Conservation (phyloP, 2,888 invertebrate species). For the Seira ritae region DNA sequence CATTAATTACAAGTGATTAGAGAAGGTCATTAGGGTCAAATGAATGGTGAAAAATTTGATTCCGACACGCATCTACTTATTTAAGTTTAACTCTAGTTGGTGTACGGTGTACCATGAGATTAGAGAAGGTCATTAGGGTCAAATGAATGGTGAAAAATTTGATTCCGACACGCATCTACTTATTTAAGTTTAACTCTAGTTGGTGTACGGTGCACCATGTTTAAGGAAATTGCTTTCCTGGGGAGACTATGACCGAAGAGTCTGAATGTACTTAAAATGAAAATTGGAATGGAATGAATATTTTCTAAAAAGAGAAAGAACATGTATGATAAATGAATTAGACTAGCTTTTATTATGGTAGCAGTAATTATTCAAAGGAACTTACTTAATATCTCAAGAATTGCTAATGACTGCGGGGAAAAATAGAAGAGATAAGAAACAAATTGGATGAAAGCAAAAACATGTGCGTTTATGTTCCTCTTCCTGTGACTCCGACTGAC, state of each 20-base stretch:
- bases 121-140: slow-evolving; percentile 64
- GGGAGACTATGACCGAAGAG: too few relatives aligned
- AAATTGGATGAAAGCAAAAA: background rate
- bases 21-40: slow-evolving; percentile 62
- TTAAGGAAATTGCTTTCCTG: too few relatives aligned
- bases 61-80: slow-evolving; percentile 56
- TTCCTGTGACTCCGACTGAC: background rate
- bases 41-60: slow-evolving; percentile 60
- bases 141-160: slow-evolving; percentile 61
- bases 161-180: slow-evolving; percentile 54
- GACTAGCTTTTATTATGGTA: too few relatives aligned
- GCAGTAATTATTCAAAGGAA: background rate
- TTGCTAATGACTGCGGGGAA: too few relatives aligned
- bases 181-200: too few relatives aligned
- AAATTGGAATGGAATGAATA: background rate
- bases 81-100: too few relatives aligned
- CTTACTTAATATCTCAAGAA: too few relatives aligned
- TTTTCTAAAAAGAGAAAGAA: slow-evolving; percentile 5
- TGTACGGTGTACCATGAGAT: too few relatives aligned
- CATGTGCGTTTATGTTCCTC: background rate
- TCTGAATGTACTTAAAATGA: background rate
- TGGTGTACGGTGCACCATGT: too few relatives aligned
- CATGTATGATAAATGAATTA: too few relatives aligned
- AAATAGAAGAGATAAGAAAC: background rate
- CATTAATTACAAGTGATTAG: slow-evolving; percentile 69